phyloP scores from a whole-genome alignment of 2,113 vertebrate genomes.

The Strix aluco region DNA sequence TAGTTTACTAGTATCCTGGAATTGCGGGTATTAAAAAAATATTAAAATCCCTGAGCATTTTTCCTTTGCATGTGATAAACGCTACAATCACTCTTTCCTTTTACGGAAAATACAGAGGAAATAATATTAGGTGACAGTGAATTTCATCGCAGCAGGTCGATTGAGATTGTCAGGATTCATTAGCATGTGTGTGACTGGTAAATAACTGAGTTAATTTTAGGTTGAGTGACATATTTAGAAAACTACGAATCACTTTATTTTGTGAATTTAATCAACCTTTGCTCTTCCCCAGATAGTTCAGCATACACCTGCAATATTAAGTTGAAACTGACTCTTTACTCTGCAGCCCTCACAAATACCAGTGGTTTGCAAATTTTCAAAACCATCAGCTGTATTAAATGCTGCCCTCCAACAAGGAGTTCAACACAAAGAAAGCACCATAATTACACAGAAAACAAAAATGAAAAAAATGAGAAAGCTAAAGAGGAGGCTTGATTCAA shows the following conservation, averaged over 20 bases:
- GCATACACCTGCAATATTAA: conserved; percentile 48
- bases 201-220: conserved; percentile 75
- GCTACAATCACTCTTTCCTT: neutral
- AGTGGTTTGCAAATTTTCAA: neutral
- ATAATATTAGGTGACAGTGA: neutral
- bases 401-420: neutral
- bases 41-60: neutral
- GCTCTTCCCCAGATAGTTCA: conserved; percentile 50
- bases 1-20: conserved; percentile 21
- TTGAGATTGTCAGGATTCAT: conserved; percentile 56
- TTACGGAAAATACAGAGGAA: neutral
- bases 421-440: neutral
- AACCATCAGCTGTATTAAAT: neutral
- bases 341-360: neutral
- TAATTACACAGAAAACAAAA: neutral
- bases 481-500: neutral
- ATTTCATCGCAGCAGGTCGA: conserved; percentile 11
- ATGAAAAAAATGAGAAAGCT: neutral
- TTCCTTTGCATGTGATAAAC: neutral
- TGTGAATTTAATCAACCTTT: conserved; percentile 66
- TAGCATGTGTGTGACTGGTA: conserved; percentile 64
- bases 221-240: conserved; percentile 72
- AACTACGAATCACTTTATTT: conserved; percentile 64
- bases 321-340: conserved; percentile 23
- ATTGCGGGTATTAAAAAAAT: neutral